Evolutionary conservation across 2,797 vertebrate genomes (phyloP).

Genomic region (Phoxinus dragarum): DNA sequence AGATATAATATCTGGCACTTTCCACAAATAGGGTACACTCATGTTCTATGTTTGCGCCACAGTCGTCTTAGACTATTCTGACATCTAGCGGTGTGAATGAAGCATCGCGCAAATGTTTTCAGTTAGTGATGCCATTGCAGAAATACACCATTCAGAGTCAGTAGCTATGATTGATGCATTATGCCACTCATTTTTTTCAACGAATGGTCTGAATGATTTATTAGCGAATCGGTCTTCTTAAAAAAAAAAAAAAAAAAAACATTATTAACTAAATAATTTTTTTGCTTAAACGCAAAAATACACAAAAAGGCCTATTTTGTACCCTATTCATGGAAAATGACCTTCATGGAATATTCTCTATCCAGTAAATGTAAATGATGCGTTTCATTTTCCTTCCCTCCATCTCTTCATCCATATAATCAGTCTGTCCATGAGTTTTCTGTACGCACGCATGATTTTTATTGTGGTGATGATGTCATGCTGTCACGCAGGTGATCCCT

Average conservation of each 20-base stretch:
- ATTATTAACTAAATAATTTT: not conserved
- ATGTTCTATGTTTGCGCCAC: not conserved
- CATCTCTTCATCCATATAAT: not conserved
- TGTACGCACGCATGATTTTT: not conserved
- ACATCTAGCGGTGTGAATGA: not conserved
- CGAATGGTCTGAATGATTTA: not conserved
- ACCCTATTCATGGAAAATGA: not conserved
- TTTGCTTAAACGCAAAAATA: not conserved
- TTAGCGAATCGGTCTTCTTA: not conserved
- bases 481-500: slow-evolving; percentile 79
- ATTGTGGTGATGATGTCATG: not conserved
- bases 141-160: not conserved
- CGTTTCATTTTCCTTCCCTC: not conserved
- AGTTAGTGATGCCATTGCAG: not conserved
- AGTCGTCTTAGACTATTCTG: not conserved
- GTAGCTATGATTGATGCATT: not conserved
- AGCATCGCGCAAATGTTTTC: not conserved
- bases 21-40: not conserved
- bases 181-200: not conserved
- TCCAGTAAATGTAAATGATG: not conserved
- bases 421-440: not conserved
- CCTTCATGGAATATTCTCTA: not conserved
- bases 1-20: not conserved
- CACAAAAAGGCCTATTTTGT: not conserved
- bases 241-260: not conserved